Conservation (phyloP, 2,888 invertebrate genomes). For the Lutraria lutraria region DNA sequence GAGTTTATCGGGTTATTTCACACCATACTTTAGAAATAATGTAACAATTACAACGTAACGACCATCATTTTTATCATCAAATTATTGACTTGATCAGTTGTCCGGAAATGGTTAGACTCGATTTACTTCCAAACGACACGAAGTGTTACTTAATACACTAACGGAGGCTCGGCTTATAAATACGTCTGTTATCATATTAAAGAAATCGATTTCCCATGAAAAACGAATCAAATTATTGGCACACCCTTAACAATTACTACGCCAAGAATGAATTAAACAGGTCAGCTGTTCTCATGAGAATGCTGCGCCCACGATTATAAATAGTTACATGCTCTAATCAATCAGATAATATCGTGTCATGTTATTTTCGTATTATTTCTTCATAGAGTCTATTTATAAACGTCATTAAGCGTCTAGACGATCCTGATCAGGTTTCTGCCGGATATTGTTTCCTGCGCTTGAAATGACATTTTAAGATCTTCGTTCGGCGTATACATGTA, state of each 20-base stretch:
- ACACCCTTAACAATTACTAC: background rate
- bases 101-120: background rate
- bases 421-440: background rate
- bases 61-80: background rate
- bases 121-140: background rate
- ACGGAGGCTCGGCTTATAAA: background rate
- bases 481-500: background rate
- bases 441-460: constrained; percentile 22
- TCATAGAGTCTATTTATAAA: background rate
- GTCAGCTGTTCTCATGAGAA: background rate
- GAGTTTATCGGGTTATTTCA: no score
- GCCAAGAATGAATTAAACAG: background rate
- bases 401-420: constrained; percentile 26
- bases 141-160: background rate
- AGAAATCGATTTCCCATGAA: background rate
- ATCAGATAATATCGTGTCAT: background rate
- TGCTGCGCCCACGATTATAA: background rate
- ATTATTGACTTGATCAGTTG: background rate
- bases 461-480: constrained; percentile 12
- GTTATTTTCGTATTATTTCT: constrained; percentile 23
- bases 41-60: no score
- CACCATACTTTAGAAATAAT: no score
- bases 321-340: constrained; percentile 8
- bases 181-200: background rate
- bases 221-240: background rate